Evolutionary conservation across 2,888 invertebrate species (phyloP).

Genomic region (Priocnemis perturbator): DNA sequence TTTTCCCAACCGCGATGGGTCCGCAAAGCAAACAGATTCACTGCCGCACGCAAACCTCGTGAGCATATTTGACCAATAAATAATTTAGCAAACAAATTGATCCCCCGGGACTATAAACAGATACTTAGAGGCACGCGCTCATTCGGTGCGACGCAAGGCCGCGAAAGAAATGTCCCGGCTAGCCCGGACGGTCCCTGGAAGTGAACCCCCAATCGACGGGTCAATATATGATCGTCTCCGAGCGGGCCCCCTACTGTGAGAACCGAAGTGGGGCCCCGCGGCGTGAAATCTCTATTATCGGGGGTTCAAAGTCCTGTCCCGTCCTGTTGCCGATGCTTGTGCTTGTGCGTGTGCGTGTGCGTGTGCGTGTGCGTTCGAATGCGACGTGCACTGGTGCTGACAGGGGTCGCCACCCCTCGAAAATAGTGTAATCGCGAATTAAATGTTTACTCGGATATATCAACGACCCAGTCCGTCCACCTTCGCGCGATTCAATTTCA

Average conservation of each 20-base stretch:
- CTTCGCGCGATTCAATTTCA: no score
- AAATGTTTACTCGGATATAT: conserved; percentile 66
- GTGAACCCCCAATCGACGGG: conserved; percentile 21
- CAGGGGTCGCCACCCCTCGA: conserved; percentile 54
- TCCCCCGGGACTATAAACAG: conserved; percentile 75
- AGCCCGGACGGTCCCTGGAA: no score
- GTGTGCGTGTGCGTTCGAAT: conserved; percentile 12
- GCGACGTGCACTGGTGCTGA: conserved; percentile 53
- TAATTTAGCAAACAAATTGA: conserved; percentile 76
- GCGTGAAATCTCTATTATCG: conserved; percentile 76
- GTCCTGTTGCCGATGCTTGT: no score
- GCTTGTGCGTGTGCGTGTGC: conserved; percentile 12
- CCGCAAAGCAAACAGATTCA: conserved; percentile 65
- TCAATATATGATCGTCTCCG: conserved; percentile 54
- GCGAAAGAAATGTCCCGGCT: conserved; percentile 30
- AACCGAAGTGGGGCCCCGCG: conserved; percentile 71
- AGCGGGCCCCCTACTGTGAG: conserved; percentile 73
- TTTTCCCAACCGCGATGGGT: conserved; percentile 67
- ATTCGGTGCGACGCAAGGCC: conserved; percentile 10
- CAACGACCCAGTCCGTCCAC: conserved; percentile 20
- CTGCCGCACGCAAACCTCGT: conserved; percentile 64
- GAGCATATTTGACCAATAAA: conserved; percentile 74
- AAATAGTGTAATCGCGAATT: conserved; percentile 72
- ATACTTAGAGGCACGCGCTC: conserved; percentile 74
- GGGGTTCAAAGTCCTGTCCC: conserved; percentile 31